Percentiles rank a stretch among this genome's conserved stretches.
Evolutionary conservation across 2,888 invertebrate genomes (phyloP).

Genomic region (Stenurella melanura): DNA sequence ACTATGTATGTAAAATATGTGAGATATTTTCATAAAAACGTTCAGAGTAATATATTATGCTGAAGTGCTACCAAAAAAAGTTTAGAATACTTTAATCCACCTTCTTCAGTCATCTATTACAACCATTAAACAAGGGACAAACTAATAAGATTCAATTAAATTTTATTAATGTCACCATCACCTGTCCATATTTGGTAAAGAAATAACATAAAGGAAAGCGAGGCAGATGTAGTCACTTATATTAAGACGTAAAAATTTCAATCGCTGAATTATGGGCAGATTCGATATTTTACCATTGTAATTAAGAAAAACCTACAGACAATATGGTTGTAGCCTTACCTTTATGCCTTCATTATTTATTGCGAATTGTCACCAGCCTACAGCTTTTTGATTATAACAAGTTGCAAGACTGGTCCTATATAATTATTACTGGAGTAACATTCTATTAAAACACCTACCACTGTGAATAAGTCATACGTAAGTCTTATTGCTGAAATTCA

Average conservation of each 20-base stretch:
- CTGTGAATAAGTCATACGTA: slow-evolving; percentile 47
- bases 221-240: slow-evolving; percentile 8
- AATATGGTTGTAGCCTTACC: slow-evolving; percentile 44
- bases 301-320: slow-evolving; percentile 40
- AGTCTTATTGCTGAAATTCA: slow-evolving; percentile 30
- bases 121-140: no score
- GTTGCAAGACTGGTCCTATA: slow-evolving; percentile 48
- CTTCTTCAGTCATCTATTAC: no score
- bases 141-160: not conserved
- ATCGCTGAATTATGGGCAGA: slow-evolving; percentile 33
- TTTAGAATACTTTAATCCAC: no score
- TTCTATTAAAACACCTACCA: slow-evolving; percentile 56
- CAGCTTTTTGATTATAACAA: slow-evolving; percentile 47
- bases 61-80: no score
- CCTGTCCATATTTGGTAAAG: not conserved
- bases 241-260: slow-evolving; percentile 29
- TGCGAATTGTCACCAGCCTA: slow-evolving; percentile 54
- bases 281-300: slow-evolving; percentile 44
- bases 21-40: no score
- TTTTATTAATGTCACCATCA: slow-evolving; percentile 6
- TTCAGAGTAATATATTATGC: no score
- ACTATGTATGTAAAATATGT: no score
- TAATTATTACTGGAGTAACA: slow-evolving; percentile 52
- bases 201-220: not conserved
- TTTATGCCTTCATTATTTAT: slow-evolving; percentile 50